Evolutionary conservation across 2,797 vertebrate species (phyloP).

Genomic region (Amniataba percoides): DNA sequence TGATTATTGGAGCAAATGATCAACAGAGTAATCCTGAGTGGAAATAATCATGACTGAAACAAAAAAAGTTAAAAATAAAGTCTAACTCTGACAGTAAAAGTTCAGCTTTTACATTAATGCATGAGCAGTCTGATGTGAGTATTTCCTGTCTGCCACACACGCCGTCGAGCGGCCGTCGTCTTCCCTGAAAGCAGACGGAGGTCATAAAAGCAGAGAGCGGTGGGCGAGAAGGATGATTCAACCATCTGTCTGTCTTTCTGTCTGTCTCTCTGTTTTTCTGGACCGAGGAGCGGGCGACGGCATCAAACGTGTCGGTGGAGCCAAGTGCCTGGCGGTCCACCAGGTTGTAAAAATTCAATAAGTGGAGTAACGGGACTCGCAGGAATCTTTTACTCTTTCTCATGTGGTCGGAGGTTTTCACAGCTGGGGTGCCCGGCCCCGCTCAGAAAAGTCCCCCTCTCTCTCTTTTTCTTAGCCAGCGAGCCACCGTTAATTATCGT

Average conservation of each 20-base stretch:
- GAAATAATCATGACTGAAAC: no score
- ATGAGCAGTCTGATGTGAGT: no score
- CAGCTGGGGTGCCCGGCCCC: conserved; percentile 63
- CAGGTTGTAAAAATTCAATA: conserved; percentile 80
- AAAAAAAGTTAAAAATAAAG: no score
- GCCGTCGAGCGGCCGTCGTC: conserved; percentile 27
- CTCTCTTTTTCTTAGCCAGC: conserved; percentile 23
- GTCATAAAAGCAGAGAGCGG: conserved; percentile 48
- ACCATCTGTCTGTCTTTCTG: conserved; percentile 34
- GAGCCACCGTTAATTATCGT: conserved; percentile 30
- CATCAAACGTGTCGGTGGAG: conserved; percentile 54
- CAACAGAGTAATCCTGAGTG: no score
- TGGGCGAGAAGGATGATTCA: conserved; percentile 57
- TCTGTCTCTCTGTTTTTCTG: conserved; percentile 57
- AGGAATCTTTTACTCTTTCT: conserved; percentile 71
- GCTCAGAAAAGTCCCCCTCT: not conserved
- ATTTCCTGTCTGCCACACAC: conserved; percentile 1
- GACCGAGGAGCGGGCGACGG: conserved; percentile 54
- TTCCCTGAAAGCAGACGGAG: conserved; percentile 40
- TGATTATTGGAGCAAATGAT: no score
- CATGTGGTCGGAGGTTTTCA: conserved; percentile 77
- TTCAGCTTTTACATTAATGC: no score
- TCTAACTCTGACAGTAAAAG: no score
- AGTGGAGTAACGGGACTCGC: conserved; percentile 71
- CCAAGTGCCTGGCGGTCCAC: conserved; percentile 67